Percentiles rank a stretch among this genome's conserved stretches.
Evolutionary conservation across 2,888 invertebrate species (phyloP).

Genomic region (Desoria tigrina): DNA sequence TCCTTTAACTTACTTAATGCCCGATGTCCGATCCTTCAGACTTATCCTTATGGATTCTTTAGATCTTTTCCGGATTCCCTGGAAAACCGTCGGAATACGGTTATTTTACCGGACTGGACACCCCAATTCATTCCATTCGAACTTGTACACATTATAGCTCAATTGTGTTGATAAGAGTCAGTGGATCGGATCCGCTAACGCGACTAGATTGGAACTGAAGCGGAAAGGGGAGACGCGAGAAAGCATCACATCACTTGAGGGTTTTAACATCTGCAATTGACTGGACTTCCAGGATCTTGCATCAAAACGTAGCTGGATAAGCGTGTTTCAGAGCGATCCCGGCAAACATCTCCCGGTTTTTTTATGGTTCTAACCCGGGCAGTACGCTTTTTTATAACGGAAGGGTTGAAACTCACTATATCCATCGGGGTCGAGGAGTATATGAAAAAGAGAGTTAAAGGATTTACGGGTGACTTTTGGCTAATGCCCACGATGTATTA

Average conservation of each 20-base stretch:
- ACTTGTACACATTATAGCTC: not conserved
- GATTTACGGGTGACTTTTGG: slow-evolving; percentile 12
- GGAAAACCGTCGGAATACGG: no score
- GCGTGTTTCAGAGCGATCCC: not conserved
- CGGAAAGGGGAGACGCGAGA: slow-evolving; percentile 15
- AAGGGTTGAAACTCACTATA: slow-evolving; percentile 2
- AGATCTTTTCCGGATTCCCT: no score
- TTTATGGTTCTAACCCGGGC: no score
- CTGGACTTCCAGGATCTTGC: slow-evolving; percentile 14
- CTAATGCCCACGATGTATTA: slow-evolving; percentile 3
- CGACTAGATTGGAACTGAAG: slow-evolving; percentile 16
- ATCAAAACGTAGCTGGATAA: not conserved
- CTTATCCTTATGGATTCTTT: no score
- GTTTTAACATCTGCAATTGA: slow-evolving; percentile 27
- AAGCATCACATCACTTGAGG: slow-evolving; percentile 10
- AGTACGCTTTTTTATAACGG: no score
- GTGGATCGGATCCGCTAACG: slow-evolving; percentile 6
- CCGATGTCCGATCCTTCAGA: no score
- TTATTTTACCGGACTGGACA: no score
- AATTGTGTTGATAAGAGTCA: slow-evolving; percentile 4
- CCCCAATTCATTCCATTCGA: no score
- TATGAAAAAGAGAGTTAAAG: slow-evolving; percentile 1
- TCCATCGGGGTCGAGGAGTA: not conserved
- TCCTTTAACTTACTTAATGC: not conserved
- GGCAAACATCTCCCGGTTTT: no score